Evolutionary conservation across 2,113 vertebrate genomes (phyloP), one percentile per base, ranked within the genome.

Genomic region (Lycaon pictus): DNA sequence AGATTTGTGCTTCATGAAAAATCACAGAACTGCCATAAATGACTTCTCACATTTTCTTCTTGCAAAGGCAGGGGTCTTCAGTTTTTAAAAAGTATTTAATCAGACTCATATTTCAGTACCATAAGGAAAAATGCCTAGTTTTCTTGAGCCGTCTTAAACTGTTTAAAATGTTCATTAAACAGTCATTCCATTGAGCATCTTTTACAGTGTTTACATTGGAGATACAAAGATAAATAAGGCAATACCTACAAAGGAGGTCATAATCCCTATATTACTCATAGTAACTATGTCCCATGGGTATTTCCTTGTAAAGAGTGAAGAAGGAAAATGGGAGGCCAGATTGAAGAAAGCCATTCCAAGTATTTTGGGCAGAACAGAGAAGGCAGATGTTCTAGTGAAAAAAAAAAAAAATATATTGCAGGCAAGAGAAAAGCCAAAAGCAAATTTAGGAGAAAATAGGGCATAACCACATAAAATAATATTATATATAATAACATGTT

Each of bases 371-470:
- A 93, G 48, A 96, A 92, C 58, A 92, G 88, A 95, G 92, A 94
- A 98, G 94, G 92, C 97, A 97, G 97, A 97, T 98, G 98, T 95
- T 97, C 92, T 94, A 71, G 86, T 87, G 67, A 76, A 58, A 37
- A 43, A 94, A 95, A 93, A 93, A 83, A 27, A 12, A 63, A 27
- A 32, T 65, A 48, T 93, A 95, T n/a, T 76, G 32, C 95, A 97
- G 80, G 96, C 71, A 95, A 97, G 90, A 67, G 77, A 96, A 98
- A 98, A 97, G 76, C 97, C 96, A 97, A 97, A 94, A 96, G 80
- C 88, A 97, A 98, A 97, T 98, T 97, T 98, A 96, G 94, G 95
- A 97, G 95, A 98, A 98, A 97, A 97, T 86, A 88, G 88, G 93
- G 93, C 55, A 20, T 96, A 95, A 96, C 97, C 97, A 96, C 97